A percentile compares a stretch with the other conserved stretches of the same genome.
These are phyloP conservation scores for Todiramphus chloris DNA, from an alignment of 2,113 vertebrate species.

Conservation along the genomic window DNA sequence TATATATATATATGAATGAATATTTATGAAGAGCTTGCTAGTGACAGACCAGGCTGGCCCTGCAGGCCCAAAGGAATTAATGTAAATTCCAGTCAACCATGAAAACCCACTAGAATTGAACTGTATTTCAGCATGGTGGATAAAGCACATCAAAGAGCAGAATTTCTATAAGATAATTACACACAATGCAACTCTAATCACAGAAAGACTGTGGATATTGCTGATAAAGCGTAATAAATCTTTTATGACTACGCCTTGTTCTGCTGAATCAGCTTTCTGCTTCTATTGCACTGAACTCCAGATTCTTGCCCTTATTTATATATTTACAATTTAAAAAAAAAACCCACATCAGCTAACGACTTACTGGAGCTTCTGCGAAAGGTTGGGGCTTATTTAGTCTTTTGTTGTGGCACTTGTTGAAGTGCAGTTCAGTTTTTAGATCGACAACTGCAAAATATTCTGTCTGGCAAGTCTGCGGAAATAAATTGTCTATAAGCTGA, in stretches of 20 bases:
- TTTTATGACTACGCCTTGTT: slow-evolving; percentile 4
- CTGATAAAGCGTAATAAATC: slow-evolving; percentile 72
- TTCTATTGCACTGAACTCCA: neutral
- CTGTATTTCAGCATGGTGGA: slow-evolving; percentile 68
- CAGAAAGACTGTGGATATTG: slow-evolving; percentile 71
- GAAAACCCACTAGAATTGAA: slow-evolving; percentile 63
- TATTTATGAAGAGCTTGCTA: slow-evolving; percentile 67
- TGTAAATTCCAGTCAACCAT: slow-evolving; percentile 60
- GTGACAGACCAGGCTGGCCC: slow-evolving; percentile 46
- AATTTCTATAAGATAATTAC: slow-evolving; percentile 73
- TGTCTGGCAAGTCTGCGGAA: slow-evolving; percentile 1
- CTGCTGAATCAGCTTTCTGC: slow-evolving; percentile 63
- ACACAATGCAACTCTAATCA: slow-evolving; percentile 72
- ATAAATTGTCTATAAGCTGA: neutral
- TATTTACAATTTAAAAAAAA: neutral
- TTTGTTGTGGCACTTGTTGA: neutral
- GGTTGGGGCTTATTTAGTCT: neutral
- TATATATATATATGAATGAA: neutral
- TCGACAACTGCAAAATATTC: neutral
- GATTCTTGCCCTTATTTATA: slow-evolving; percentile 4
- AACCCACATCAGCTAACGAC: neutral
- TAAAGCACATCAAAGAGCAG: slow-evolving; percentile 71
- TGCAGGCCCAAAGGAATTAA: slow-evolving; percentile 55
- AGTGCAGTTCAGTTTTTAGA: neutral
- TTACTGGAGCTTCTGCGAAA: neutral